Conservation (phyloP, 2,888 invertebrate genomes). For the Troilus luridus region DNA sequence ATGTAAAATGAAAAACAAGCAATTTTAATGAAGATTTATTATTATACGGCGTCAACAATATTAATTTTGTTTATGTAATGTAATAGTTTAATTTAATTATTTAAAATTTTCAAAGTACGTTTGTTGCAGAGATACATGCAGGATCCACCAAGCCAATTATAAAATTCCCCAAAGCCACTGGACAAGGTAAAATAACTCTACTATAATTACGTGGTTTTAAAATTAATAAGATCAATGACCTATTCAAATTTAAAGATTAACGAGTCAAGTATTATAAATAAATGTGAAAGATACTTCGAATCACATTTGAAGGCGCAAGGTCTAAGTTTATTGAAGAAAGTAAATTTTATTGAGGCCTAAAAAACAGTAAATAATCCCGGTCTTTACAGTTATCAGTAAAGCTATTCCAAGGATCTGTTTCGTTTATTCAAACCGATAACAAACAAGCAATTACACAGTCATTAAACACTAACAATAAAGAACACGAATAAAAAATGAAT, state of each 20-base stretch:
- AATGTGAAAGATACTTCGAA: not conserved
- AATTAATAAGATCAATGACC: not conserved
- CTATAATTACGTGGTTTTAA: not conserved
- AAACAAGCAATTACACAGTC: not conserved
- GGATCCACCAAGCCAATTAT: no score
- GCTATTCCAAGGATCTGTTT: not conserved
- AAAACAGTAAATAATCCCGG: no score
- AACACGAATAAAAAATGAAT: not conserved
- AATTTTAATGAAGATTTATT: no score
- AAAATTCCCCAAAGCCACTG: not conserved
- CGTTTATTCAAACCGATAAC: not conserved
- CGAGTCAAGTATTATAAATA: not conserved
- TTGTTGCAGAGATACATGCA: no score
- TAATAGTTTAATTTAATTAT: no score
- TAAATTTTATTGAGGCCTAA: no score
- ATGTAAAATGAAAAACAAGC: no score
- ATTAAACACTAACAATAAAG: not conserved
- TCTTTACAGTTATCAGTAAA: not conserved
- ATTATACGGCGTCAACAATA: no score
- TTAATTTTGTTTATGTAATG: no score
- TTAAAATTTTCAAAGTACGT: no score
- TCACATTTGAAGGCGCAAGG: not conserved
- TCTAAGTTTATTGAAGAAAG: not conserved
- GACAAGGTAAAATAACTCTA: not conserved
- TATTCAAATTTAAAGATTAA: not conserved